Conservation (phyloP, 92 coral and sea anemone species). For the Umimayanthus kanabou region DNA sequence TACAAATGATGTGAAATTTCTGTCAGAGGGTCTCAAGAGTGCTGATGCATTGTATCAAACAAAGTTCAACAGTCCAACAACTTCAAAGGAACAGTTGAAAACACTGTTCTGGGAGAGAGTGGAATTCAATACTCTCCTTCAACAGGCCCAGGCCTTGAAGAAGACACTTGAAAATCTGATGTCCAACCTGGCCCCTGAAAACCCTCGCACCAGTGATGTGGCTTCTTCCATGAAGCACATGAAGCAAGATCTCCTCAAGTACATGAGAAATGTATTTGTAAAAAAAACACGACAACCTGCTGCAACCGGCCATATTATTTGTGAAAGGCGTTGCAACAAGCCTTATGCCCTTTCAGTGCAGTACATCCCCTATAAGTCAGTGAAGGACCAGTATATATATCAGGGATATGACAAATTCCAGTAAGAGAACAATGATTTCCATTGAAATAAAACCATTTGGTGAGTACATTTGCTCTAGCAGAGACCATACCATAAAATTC, state of each 20-base stretch:
- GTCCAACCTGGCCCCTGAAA: constrained; percentile 17
- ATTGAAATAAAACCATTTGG: constrained; percentile 50
- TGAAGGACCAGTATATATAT: constrained; percentile 50
- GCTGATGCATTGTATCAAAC: constrained; percentile 27
- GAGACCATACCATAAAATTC: no score
- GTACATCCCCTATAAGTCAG: constrained; percentile 50
- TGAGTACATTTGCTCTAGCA: constrained; percentile 9
- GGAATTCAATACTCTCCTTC: constrained; percentile 49
- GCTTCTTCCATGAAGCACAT: neutral
- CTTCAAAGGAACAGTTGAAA: constrained; percentile 35
- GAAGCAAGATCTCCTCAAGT: neutral
- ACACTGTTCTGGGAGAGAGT: constrained; percentile 53
- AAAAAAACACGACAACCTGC: constrained; percentile 71
- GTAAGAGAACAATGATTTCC: constrained; percentile 41
- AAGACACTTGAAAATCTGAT: constrained; percentile 16
- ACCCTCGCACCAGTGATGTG: constrained; percentile 32
- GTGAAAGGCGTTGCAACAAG: constrained; percentile 46
- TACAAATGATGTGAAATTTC: constrained; percentile 21
- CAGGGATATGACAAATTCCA: constrained; percentile 47
- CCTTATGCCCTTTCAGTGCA: constrained; percentile 67
- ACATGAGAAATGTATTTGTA: neutral
- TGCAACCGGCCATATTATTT: constrained; percentile 51
- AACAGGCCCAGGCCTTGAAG: constrained; percentile 46
- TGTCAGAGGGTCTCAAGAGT: constrained; percentile 34
- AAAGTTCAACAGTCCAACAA: constrained; percentile 44